These are phyloP conservation scores for Pseudococcus longispinus DNA, from an alignment of 2,888 invertebrate species.

Conservation along the genomic window DNA sequence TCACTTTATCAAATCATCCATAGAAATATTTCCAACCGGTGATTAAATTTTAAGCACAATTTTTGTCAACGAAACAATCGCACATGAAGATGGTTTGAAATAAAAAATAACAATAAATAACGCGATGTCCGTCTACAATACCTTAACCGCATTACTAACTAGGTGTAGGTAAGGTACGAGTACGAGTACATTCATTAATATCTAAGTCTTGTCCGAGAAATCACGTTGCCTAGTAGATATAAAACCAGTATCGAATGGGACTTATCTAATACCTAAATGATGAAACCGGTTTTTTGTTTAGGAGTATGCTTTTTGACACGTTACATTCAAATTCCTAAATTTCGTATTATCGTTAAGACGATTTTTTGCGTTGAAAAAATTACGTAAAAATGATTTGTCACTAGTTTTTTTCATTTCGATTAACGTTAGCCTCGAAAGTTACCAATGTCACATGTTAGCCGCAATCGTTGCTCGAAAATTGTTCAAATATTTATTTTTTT, in stretches of 20 bases:
- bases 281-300: constrained; percentile 27
- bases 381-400: background rate
- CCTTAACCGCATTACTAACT: background rate
- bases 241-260: constrained; percentile 23
- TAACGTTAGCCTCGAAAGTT: background rate
- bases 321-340: constrained; percentile 8
- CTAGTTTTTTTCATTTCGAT: background rate
- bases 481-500: background rate
- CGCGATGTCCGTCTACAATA: background rate
- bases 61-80: background rate
- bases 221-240: constrained; percentile 29
- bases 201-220: constrained; percentile 33
- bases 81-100: background rate
- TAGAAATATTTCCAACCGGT: background rate
- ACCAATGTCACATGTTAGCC: background rate
- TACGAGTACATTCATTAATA: background rate
- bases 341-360: background rate
- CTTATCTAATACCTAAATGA: constrained; percentile 24
- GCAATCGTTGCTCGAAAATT: background rate
- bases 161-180: background rate
- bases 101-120: background rate
- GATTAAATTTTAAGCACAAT: background rate
- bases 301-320: constrained; percentile 3
- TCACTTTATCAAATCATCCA: background rate
- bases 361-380: background rate